These are phyloP conservation scores for Drymodes brunneopygia DNA, from an alignment of 2,113 vertebrate genomes.

Conservation along the genomic window DNA sequence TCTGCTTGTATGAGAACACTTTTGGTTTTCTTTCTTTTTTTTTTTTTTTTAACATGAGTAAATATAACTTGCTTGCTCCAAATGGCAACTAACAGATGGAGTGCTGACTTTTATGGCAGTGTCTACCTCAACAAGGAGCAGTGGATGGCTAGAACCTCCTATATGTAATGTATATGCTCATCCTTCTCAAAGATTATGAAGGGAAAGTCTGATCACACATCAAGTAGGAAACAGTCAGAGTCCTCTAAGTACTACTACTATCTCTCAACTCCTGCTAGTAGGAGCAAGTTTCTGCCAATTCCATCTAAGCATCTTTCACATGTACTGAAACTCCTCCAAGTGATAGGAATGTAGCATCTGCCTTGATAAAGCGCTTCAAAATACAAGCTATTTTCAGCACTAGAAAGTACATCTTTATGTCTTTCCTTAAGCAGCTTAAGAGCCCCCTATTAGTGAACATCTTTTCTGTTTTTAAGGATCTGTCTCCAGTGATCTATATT, in stretches of 20 bases:
- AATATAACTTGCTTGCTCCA: background rate
- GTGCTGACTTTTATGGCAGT: background rate
- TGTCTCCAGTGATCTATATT: background rate
- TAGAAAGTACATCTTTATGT: background rate
- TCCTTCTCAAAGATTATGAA: background rate
- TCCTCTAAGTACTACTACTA: background rate
- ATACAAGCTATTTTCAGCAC: background rate
- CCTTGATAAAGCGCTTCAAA: background rate
- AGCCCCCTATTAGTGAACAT: background rate
- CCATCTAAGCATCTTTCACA: background rate
- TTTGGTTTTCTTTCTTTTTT: background rate
- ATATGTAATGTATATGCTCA: background rate
- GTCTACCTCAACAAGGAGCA: background rate
- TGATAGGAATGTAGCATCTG: background rate
- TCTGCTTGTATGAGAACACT: background rate
- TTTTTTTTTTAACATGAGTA: background rate
- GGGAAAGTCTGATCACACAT: background rate
- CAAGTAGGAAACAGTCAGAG: background rate
- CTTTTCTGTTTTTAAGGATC: background rate
- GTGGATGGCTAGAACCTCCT: background rate
- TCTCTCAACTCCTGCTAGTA: background rate
- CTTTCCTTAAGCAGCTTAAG: background rate
- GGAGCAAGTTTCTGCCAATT: background rate
- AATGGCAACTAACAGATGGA: background rate
- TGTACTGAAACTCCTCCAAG: background rate